Percentiles rank a stretch among this genome's conserved stretches.
Evolutionary conservation across 2,113 vertebrate genomes (phyloP).

Genomic region (Excalfactoria chinensis): DNA sequence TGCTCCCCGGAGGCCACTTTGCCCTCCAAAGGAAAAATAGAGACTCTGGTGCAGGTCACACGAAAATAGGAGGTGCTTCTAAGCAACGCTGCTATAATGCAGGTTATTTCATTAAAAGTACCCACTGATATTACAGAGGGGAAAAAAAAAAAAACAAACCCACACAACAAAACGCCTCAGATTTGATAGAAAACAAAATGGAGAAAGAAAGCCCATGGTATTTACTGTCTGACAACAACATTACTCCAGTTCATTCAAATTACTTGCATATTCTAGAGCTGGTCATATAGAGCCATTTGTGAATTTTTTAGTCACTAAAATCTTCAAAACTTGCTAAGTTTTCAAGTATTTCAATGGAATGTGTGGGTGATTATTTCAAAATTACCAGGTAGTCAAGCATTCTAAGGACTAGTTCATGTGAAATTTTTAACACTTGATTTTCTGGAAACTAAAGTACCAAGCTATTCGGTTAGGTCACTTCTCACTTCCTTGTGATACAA

Average conservation of each 20-base stretch:
- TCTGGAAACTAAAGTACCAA: not conserved
- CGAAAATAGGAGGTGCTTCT: not conserved
- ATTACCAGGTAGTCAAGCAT: not conserved
- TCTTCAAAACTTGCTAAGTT: not conserved
- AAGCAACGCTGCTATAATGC: rapidly evolving
- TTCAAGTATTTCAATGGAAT: not conserved
- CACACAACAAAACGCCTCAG: not conserved
- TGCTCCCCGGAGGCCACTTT: not conserved
- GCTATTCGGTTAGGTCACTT: not conserved
- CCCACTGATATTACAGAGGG: not conserved
- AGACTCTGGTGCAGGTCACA: not conserved
- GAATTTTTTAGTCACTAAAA: not conserved
- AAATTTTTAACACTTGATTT: not conserved
- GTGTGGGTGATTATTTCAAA: not conserved
- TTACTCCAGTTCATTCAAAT: not conserved
- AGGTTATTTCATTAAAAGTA: not conserved
- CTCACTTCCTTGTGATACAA: not conserved
- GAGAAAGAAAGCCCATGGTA: not conserved
- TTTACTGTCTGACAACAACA: not conserved
- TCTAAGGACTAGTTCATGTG: not conserved
- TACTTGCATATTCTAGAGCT: not conserved
- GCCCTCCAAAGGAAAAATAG: not conserved
- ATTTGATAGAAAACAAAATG: rapidly evolving
- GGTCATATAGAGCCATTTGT: not conserved
- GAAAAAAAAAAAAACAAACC: not conserved